Conservation (phyloP, 2,797 vertebrate genomes). For the Pseudopleuronectes americanus region DNA sequence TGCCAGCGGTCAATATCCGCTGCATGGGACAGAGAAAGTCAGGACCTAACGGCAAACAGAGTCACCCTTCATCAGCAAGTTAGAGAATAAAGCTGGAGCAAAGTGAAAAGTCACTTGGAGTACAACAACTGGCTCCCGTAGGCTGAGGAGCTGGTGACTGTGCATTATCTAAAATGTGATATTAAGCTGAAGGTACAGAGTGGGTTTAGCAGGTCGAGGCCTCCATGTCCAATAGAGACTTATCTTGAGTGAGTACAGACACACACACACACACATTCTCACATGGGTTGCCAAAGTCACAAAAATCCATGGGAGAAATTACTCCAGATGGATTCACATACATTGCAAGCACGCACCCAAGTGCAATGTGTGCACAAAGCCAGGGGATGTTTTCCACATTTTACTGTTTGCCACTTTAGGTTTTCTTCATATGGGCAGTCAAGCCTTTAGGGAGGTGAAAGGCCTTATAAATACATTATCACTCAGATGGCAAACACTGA, state of each 20-base stretch:
- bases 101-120: slow-evolving; percentile 48
- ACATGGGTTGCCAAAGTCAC: background rate
- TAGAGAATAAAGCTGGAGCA: slow-evolving; percentile 32
- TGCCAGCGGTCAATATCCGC: slow-evolving; percentile 37
- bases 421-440: slow-evolving; percentile 55
- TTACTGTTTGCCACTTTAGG: slow-evolving; percentile 60
- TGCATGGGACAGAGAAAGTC: slow-evolving; percentile 45
- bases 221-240: slow-evolving; percentile 24
- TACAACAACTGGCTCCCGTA: slow-evolving; percentile 15
- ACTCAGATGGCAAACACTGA: slow-evolving; percentile 56
- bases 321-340: slow-evolving; percentile 34
- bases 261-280: background rate
- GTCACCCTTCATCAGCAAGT: slow-evolving; percentile 33
- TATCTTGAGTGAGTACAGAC: slow-evolving; percentile 7
- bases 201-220: slow-evolving; percentile 61
- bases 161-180: slow-evolving; percentile 64
- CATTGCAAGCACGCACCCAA: background rate
- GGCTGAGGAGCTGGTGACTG: slow-evolving; percentile 33
- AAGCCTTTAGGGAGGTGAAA: slow-evolving; percentile 56
- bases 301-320: slow-evolving; percentile 7
- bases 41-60: slow-evolving; percentile 36
- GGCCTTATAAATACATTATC: slow-evolving; percentile 79
- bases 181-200: slow-evolving; percentile 48
- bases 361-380: slow-evolving; percentile 36
- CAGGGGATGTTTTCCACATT: slow-evolving; percentile 42